Percentiles rank a stretch among this genome's conserved stretches.
Conservation (phyloP, 92 coral and sea anemone species). For the Phenganax marumi region DNA sequence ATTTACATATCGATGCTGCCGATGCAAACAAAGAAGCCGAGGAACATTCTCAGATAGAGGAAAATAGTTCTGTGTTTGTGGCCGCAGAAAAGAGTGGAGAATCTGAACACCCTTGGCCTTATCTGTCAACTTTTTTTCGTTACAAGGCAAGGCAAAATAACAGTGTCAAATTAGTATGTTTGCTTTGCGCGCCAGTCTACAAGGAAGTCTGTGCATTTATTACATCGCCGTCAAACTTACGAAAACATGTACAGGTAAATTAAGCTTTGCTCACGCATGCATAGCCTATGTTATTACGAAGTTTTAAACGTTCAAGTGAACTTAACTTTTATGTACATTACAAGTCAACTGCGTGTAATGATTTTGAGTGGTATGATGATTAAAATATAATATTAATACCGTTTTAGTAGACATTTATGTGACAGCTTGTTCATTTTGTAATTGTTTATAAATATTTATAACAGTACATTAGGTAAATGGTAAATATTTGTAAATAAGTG, state of each 20-base stretch:
- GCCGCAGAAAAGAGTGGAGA: not conserved
- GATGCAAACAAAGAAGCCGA: not conserved
- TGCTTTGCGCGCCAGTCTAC: slow-evolving; percentile 4
- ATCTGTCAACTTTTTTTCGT: not conserved
- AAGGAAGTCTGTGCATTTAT: not conserved
- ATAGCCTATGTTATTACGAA: not conserved
- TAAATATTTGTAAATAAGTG: too few species aligned
- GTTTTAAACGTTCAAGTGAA: not conserved
- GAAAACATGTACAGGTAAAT: slow-evolving; percentile 20
- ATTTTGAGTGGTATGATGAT: too few species aligned
- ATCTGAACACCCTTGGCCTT: slow-evolving; percentile 10
- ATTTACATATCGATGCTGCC: not conserved
- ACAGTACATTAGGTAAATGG: too few species aligned
- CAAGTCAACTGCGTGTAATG: too few species aligned
- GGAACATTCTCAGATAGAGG: not conserved
- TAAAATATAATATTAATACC: not conserved
- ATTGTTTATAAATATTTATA: too few species aligned
- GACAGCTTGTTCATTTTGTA: too few species aligned
- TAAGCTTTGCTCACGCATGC: not conserved
- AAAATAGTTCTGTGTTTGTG: not conserved
- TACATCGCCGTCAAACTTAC: slow-evolving; percentile 16
- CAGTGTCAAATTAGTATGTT: slow-evolving; percentile 7
- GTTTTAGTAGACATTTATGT: not conserved
- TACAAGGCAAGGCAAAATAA: slow-evolving; percentile 5
- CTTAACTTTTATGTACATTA: too few species aligned